These are phyloP conservation scores for Drepana arcuata DNA, from an alignment of 1,140 invertebrate species.

Conservation along the genomic window DNA sequence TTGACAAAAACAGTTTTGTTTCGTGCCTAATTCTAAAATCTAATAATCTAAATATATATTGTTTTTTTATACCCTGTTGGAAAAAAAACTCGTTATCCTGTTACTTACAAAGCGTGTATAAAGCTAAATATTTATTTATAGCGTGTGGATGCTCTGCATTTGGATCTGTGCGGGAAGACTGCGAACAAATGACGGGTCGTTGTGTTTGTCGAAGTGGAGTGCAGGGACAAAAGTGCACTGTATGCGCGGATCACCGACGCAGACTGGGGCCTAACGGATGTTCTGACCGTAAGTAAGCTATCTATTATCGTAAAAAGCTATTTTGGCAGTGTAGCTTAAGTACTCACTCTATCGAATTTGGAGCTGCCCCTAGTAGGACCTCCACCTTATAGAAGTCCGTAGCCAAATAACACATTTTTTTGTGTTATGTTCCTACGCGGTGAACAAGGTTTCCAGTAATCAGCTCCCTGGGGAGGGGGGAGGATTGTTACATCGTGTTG, in stretches of 20 bases:
- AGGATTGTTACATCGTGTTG: too few relatives aligned
- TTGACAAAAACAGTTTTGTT: background rate
- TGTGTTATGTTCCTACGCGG: too few relatives aligned
- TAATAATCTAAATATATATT: background rate
- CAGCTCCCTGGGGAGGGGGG: too few relatives aligned
- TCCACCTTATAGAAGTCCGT: too few relatives aligned
- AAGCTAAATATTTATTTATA: conserved; percentile 59
- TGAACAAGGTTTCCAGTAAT: too few relatives aligned
- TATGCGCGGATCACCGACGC: conserved; percentile 83
- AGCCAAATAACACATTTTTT: too few relatives aligned
- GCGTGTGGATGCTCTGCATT: conserved; percentile 90
- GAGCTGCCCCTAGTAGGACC: too few relatives aligned
- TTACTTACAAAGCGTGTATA: background rate
- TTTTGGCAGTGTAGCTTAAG: too few relatives aligned
- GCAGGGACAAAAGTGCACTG: conserved; percentile 89
- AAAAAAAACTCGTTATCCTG: background rate
- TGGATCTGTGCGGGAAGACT: conserved; percentile 84
- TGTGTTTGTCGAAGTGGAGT: conserved; percentile 93
- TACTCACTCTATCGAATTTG: too few relatives aligned
- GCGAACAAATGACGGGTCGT: conserved; percentile 88
- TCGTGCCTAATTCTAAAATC: background rate
- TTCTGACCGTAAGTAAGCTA: conserved; percentile 81
- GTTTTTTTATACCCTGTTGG: background rate
- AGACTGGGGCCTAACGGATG: conserved; percentile 85
- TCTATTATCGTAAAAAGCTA: too few relatives aligned